phyloP scores from a whole-genome alignment of 1,140 invertebrate genomes.

The Pogonomyrmex barbatus region DNA sequence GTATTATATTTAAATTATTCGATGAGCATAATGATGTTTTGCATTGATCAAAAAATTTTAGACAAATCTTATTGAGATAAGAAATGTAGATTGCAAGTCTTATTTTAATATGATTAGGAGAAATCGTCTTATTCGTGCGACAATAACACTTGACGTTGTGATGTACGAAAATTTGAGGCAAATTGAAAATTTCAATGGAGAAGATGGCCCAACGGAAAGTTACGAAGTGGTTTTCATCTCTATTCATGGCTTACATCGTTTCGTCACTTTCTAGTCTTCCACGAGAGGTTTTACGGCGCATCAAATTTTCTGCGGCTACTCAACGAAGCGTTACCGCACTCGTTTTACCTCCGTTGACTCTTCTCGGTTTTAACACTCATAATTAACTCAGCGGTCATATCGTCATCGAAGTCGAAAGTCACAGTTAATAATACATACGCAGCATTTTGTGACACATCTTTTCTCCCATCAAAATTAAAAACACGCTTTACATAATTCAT shows the following conservation, averaged over 20 bases:
- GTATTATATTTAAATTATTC: background rate
- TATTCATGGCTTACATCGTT: slow-evolving; percentile 55
- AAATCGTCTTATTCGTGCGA: background rate
- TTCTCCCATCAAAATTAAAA: slow-evolving; percentile 9
- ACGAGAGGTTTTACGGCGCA: slow-evolving; percentile 41
- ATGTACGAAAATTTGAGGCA: slow-evolving; percentile 34
- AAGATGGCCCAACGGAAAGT: slow-evolving; percentile 44
- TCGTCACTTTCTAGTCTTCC: slow-evolving; percentile 60
- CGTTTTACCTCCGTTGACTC: background rate
- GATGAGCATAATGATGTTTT: background rate
- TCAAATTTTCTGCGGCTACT: slow-evolving; percentile 50
- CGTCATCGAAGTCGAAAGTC: background rate
- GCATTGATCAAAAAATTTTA: background rate
- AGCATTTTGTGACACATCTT: background rate
- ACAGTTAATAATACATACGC: background rate
- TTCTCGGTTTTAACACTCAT: slow-evolving; percentile 15
- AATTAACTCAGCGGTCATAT: slow-evolving; percentile 36
- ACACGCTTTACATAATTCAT: background rate
- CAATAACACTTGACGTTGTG: background rate
- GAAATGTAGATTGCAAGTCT: background rate
- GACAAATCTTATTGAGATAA: background rate
- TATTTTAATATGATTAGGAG: slow-evolving; percentile 14
- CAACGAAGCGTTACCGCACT: background rate
- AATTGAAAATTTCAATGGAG: slow-evolving; percentile 50
- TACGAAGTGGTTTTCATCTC: slow-evolving; percentile 58